Base-by-base conservation (phyloP, 2,888 invertebrate species). In the Rotaria magnacalcarata region DNA sequence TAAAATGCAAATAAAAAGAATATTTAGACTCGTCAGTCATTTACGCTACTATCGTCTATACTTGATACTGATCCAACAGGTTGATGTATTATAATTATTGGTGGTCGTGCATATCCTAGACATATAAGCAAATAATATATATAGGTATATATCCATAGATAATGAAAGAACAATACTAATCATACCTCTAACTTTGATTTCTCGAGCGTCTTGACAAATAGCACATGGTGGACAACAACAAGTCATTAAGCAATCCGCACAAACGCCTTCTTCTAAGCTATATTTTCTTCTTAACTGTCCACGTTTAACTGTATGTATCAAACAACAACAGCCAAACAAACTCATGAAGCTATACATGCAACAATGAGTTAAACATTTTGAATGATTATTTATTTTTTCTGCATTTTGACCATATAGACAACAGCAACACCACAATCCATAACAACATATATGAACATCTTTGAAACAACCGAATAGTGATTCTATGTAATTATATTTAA, bases 121-220 rank as follows among this genome's bases (percentile, higher is more conserved):
- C 34, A 21, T 54, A 54, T 54, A 54, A 54, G 34, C 14, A 67
- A 8, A 67, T 34, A 34, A 34, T 19, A 11, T 50, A 50, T 0
- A 6, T n/a, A n/a, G n/a, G n/a, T n/a, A n/a, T 6, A 11, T 1
- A 60, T 60, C 3, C n/a, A 60, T 60, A n/a, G 27, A 27, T 11
- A 11, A 60, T n/a, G 2, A 4, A 6, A n/a, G 34, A 54, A 6
- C 19, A 4, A 19, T 56, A 27, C 11, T 27, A 27, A 19, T 5
- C 34, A 34, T 67, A 67, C 67, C 67, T 67, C 67, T 67, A 16
- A 27, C 19, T 67, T 67, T 67, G 34, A 67, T 67, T 34, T 67
- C 67, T 19, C 67, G 67, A 34, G 67, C 67, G 34, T 67, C 67
- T 67, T 67, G 67, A 34, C 67, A 67, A 67, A 67, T 34, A 34